Percentiles rank a stretch among this genome's conserved stretches.
Conservation (phyloP, 2,888 invertebrate genomes). For the Mesoligia furuncula region DNA sequence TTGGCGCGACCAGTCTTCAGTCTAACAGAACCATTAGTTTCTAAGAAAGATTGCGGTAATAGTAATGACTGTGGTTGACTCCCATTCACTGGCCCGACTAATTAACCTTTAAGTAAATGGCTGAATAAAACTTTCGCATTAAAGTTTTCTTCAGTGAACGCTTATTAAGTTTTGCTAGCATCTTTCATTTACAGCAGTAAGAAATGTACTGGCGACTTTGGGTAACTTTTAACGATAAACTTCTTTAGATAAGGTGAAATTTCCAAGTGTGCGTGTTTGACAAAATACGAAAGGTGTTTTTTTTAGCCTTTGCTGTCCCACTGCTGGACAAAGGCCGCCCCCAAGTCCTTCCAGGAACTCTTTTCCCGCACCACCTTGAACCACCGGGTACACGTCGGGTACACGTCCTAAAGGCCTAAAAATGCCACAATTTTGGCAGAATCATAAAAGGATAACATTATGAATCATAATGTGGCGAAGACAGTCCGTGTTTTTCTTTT, state of each 20-base stretch:
- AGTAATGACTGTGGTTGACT: neutral
- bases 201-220: neutral
- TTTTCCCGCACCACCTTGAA: too few species aligned
- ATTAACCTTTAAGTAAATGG: constrained; percentile 39
- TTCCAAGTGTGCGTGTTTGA: too few species aligned
- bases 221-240: neutral
- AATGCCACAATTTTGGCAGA: too few species aligned
- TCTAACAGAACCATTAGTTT: neutral
- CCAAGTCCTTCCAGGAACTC: too few species aligned
- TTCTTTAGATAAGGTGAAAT: neutral
- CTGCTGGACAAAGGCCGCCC: too few species aligned
- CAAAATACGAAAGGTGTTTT: neutral
- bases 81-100: constrained; percentile 17
- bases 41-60: neutral
- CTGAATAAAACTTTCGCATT: constrained; percentile 34
- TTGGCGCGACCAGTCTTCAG: neutral
- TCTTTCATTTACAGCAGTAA: constrained; percentile 22
- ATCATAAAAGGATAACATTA: too few species aligned
- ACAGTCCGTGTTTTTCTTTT: too few species aligned
- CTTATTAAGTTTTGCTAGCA: constrained; percentile 19
- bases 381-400: too few species aligned
- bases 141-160: constrained; percentile 25
- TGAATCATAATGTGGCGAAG: too few species aligned
- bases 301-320: too few species aligned
- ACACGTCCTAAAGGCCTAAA: too few species aligned